Percentiles rank a stretch among this genome's conserved stretches.
Conservation (phyloP, 1,140 invertebrate species). For the Globodera ellingtonae region DNA sequence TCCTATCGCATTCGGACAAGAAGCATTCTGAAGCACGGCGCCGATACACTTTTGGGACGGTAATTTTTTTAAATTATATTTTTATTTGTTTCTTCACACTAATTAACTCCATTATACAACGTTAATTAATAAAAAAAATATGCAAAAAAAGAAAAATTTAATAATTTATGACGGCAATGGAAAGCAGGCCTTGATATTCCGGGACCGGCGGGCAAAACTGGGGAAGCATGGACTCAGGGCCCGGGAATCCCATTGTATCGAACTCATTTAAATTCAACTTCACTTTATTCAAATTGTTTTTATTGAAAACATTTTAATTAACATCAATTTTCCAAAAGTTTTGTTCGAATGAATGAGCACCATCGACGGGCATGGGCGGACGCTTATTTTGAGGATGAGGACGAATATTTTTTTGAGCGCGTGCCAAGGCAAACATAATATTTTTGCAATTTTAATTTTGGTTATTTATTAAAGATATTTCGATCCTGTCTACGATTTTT, state of each 20-base stretch:
- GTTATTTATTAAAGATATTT: constrained; percentile 57
- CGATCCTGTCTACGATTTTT: constrained; percentile 65
- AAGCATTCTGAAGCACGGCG: constrained; percentile 60
- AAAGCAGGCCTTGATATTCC: no score
- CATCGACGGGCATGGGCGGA: constrained; percentile 60
- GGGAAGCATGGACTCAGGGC: no score
- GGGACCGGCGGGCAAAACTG: no score
- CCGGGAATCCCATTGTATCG: no score
- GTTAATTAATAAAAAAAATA: no score
- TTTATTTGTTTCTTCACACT: constrained; percentile 6
- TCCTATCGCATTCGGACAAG: constrained; percentile 60
- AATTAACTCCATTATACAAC: constrained; percentile 5
- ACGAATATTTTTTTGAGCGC: constrained; percentile 64
- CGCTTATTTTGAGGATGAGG: constrained; percentile 60
- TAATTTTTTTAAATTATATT: neutral
- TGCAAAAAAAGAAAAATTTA: no score
- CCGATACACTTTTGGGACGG: constrained; percentile 54
- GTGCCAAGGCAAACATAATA: constrained; percentile 52
- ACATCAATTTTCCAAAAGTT: constrained; percentile 30
- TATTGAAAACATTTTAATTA: neutral
- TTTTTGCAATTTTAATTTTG: neutral
- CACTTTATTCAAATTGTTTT: neutral
- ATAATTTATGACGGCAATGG: no score
- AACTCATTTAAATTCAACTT: no score
- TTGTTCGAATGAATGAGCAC: constrained; percentile 62